Evolutionary conservation across 2,113 vertebrate species (phyloP), one percentile per base, ranked within the genome.

Genomic region (Syngnathoides biaculeatus): DNA sequence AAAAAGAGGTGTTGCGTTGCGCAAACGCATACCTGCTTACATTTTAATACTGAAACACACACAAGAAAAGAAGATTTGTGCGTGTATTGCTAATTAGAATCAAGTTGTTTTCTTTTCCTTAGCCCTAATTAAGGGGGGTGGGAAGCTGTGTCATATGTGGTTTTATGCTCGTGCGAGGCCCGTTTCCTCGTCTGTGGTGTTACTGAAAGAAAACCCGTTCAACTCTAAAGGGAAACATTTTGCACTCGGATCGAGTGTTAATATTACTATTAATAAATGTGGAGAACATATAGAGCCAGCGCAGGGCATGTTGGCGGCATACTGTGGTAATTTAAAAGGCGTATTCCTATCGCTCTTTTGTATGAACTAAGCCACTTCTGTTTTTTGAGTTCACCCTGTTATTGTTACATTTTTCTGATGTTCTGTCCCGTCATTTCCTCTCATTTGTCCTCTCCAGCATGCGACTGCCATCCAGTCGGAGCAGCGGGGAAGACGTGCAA

Each of bases 401-500:
- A 12, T 26, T 60, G 17, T 10, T 53, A 12, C 2, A 65, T 27
- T n/a, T 59, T 24, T 9, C 45, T 71, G 15, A 20, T 35, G 20
- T 35, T 27, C 1, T 17, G 5, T n/a, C 53, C 20, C 17, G 55
- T 58, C 24, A 17, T n/a, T 4, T n/a, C 47, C 20, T 52, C 8
- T 57, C 19, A 20, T 45, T 52, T 43, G 71, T 70, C 81, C 79
- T 14, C 45, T 52, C 17, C 89, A 99, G 97, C 96, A 20, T 99
- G 97, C 0, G 97, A 99, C 75, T 99, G 97, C 84, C 97, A 99
- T 83, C 97, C 97, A 0, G 97, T 99, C 70, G 97, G 97, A 0
- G 96, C 97, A 0, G 96, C 97, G 3, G 97, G 97, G 75, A 98
- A 99, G 86, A 99, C 97, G 75, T 99, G 97, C 72, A 99, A 99